Base-by-base conservation (phyloP, 2,113 vertebrate species). In the Xenotilapia caudafasciata region DNA sequence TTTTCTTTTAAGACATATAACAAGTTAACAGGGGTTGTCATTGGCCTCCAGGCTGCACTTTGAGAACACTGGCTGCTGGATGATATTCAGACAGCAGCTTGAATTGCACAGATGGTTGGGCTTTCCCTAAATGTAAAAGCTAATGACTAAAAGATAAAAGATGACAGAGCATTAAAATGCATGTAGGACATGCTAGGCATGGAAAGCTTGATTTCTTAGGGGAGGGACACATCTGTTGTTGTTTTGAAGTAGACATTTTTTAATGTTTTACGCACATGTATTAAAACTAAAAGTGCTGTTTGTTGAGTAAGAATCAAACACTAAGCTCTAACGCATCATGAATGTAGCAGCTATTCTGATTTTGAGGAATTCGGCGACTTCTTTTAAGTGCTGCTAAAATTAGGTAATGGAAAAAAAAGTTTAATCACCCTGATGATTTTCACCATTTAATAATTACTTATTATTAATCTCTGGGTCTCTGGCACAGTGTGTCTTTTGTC, bases 81-180 rank as follows among this genome's bases (percentile, higher is more conserved):
- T 55, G 65, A 82, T 79, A 55, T 83, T 65, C 55, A 21, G 23
- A 68, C 21, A 21, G 88, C 90, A 93, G 86, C 93, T 91, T 89
- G 83, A 83, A 60, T 10, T 40, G 42, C 55, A 83, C 92, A 94
- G 90, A 93, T 94, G 92, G 92, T 42, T 38, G 49, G 56, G 56
- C 82, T 83, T 83, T 49, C 40, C 49, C 82, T 88, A 89, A 88
- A 91, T 88, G 82, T 87, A 84, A 62, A 82, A 81, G 58, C 60
- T 87, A 87, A 91, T 91, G 70, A 91, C 82, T 82, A 84, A 82
- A 73, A 77, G 56, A 81, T 55, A 83, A 86, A 88, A 85, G 21
- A 90, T 82, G 83, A 84, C 82, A 10, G 49, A 83, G 40, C 75
- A 91, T 92, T 92, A 88, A 93, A 87, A 93, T 93, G 79, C 65